Conservation (phyloP, 2,888 invertebrate genomes). For the Thymelicus sylvestris region DNA sequence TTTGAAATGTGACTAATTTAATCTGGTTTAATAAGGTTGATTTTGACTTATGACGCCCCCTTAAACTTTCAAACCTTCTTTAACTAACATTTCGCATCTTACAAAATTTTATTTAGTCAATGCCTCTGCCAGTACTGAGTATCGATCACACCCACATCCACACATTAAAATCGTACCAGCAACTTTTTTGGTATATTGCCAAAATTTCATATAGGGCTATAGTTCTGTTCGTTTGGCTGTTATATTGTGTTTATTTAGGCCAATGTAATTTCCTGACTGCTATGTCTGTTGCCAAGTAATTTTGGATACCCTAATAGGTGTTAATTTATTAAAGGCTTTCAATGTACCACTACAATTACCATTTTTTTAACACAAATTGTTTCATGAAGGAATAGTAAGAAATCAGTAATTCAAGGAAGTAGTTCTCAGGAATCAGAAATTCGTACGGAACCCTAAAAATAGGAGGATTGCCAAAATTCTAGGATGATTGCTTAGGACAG, state of each 20-base stretch:
- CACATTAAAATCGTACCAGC: not conserved
- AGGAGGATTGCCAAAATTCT: too few relatives aligned
- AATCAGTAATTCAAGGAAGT: too few relatives aligned
- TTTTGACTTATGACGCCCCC: too few relatives aligned
- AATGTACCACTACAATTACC: too few relatives aligned
- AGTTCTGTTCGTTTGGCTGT: conserved; percentile 2
- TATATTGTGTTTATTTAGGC: not conserved
- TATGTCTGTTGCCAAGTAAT: conserved; percentile 2
- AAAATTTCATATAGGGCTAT: conserved; percentile 4
- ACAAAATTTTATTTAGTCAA: not conserved
- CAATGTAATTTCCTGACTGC: not conserved
- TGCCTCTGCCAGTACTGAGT: not conserved
- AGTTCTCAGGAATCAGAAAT: too few relatives aligned
- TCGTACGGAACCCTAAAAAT: too few relatives aligned
- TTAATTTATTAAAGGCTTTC: not conserved
- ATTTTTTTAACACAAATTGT: too few relatives aligned
- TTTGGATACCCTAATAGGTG: conserved; percentile 6
- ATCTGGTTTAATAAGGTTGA: too few relatives aligned
- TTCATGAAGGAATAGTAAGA: too few relatives aligned
- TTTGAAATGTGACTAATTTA: too few relatives aligned
- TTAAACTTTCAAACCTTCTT: too few relatives aligned
- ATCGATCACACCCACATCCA: not conserved
- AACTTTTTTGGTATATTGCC: conserved; percentile 10
- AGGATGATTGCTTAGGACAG: too few relatives aligned
- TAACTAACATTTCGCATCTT: not conserved